Base-by-base conservation (phyloP, 2,888 invertebrate genomes). In the Agrilus mali region DNA sequence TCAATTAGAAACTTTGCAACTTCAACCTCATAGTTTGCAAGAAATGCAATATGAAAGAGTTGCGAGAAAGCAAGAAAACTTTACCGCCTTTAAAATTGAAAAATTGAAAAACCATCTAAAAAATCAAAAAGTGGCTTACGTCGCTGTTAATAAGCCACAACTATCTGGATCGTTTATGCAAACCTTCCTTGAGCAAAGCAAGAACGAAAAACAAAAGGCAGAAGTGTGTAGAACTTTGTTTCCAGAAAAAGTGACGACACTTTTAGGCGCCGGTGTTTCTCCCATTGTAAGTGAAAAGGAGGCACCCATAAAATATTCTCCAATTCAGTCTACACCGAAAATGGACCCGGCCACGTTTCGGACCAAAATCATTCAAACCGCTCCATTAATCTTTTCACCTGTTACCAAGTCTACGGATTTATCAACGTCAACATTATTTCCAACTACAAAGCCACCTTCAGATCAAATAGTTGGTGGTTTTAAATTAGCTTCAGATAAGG, bases 71-170 rank as follows among this genome's bases (percentile, higher is more conserved):
- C 55, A 58, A 39, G 56, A 60, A 42, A 53, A 67, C n/a, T 59
- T 75, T 2, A 67, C 71, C 1, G 55, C 62, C 1, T 66, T 66
- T n/a, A 77, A 77, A 59, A 57, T 70, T 1, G 69, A 71, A 33
- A 71, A 72, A 2, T 61, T 77, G 2, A 61, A 71, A 45, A 69
- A 71, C 32, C 61, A 72, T 52, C 59, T 77, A 1, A 67, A 70
- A 1, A 71, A 73, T 43, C 70, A 72, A 47, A 71, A 73, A 47
- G 69, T 73, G 0, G 60, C 67, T 0, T 72, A 70, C 54, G 68
- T 77, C 3, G 71, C 72, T 45, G 71, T 72, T 0, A 66, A 70
- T 0, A 73, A 74, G 55, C 60, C 75, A 43, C 65, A 65, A 55
- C 52, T 60, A 16, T 52, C 57, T 10, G 55, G 57, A 40, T 55